A percentile compares a stretch with the other conserved stretches of the same genome.
These are phyloP conservation scores for Sebastes umbrosus DNA, from an alignment of 2,797 vertebrate genomes.

Conservation along the genomic window DNA sequence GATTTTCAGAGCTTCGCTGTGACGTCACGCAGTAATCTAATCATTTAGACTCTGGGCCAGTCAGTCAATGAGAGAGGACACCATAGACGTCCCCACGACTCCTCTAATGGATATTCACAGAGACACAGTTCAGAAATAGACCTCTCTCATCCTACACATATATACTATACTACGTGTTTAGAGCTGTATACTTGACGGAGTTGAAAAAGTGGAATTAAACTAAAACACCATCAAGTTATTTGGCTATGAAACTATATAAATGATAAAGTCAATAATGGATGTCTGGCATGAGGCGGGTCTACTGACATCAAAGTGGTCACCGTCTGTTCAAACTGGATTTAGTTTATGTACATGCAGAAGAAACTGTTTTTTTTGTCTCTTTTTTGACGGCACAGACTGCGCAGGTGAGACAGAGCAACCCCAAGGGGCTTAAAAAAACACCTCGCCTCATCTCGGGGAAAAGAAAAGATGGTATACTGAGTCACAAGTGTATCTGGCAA, in stretches of 20 bases:
- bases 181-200: background rate
- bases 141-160: background rate
- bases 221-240: too few relatives aligned
- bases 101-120: slow-evolving; percentile 16
- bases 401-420: too few relatives aligned
- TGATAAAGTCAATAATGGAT: background rate
- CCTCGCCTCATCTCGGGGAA: background rate
- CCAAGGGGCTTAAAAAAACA: too few relatives aligned
- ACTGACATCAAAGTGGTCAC: too few relatives aligned
- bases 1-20: slow-evolving; percentile 46
- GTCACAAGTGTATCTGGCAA: slow-evolving; percentile 32
- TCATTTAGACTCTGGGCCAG: slow-evolving; percentile 47
- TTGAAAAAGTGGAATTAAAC: too few relatives aligned
- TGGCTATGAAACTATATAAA: background rate
- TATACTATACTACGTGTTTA: too few relatives aligned
- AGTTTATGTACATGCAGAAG: too few relatives aligned
- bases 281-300: too few relatives aligned
- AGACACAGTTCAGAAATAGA: slow-evolving; percentile 11
- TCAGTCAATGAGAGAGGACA: slow-evolving; percentile 57
- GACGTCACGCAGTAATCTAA: slow-evolving; percentile 65
- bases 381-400: too few relatives aligned
- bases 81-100: slow-evolving; percentile 9
- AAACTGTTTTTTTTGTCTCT: too few relatives aligned
- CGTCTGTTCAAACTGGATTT: too few relatives aligned
- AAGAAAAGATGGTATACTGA: background rate